These are phyloP conservation scores for Halocynthia aurantium DNA, from an alignment of 23 tunicate species.

Conservation along the genomic window DNA sequence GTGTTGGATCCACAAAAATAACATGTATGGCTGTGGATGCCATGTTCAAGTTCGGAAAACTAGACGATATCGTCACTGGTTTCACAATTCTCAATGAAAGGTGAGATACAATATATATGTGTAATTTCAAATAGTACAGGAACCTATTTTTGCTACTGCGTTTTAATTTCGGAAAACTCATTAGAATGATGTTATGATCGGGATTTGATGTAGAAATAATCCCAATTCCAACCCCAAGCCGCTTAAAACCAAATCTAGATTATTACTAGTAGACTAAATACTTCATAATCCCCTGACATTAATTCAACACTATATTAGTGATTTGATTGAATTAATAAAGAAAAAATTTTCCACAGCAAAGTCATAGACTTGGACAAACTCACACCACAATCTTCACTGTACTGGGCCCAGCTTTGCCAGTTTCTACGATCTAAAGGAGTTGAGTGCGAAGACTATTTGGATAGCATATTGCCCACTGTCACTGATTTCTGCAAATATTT, in stretches of 20 bases:
- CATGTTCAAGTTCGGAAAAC: conserved; percentile 45
- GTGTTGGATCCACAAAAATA: conserved; percentile 64
- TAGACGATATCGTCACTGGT: conserved; percentile 50
- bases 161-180: no score
- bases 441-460: conserved; percentile 53
- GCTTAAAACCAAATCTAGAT: no score
- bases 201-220: no score
- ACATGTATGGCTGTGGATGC: conserved; percentile 50
- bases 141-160: no score
- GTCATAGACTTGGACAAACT: conserved; percentile 38
- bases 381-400: conserved; percentile 66
- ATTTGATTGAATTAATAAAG: neutral
- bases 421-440: conserved; percentile 38
- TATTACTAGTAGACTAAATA: no score
- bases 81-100: conserved; percentile 52
- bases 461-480: conserved; percentile 44
- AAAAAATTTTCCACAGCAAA: conserved; percentile 14
- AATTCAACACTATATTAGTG: neutral
- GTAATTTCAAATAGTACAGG: no score
- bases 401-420: conserved; percentile 72
- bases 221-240: no score
- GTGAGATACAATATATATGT: conserved; percentile 16
- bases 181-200: no score
- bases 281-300: no score
- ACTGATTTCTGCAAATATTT: conserved; percentile 42